A percentile compares a stretch with the other conserved stretches of the same genome.
phyloP scores from a whole-genome alignment of 2,888 invertebrate genomes.

The Bibio marci region DNA sequence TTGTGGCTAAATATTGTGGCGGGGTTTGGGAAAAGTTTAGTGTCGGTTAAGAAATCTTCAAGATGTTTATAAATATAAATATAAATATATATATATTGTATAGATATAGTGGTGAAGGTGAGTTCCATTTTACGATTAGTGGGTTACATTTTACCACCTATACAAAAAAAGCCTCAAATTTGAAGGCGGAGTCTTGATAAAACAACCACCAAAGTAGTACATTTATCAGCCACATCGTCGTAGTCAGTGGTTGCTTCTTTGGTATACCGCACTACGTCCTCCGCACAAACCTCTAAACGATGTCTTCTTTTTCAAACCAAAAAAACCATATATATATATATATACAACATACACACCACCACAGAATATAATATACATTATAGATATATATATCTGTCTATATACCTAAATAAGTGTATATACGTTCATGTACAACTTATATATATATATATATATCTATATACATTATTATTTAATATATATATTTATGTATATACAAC shows the following conservation, averaged over 20 bases:
- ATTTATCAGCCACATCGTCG: constrained; percentile 12
- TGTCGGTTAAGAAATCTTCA: constrained; percentile 4
- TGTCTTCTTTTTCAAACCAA: constrained; percentile 6
- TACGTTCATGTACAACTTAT: too few relatives aligned
- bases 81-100: not conserved
- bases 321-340: not conserved
- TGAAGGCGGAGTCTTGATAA: constrained; percentile 5
- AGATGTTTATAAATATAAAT: not conserved
- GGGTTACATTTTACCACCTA: constrained; percentile 5
- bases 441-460: too few relatives aligned
- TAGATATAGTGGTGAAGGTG: not conserved
- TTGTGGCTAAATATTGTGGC: constrained; percentile 19
- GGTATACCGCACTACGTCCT: constrained; percentile 14
- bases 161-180: constrained; percentile 5
- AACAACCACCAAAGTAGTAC: constrained; percentile 7
- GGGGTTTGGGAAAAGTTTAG: constrained; percentile 1
- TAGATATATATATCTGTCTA: too few relatives aligned
- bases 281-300: constrained; percentile 13
- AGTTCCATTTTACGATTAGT: constrained; percentile 5
- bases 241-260: constrained; percentile 14
- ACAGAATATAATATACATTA: too few relatives aligned
- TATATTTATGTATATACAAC: too few relatives aligned
- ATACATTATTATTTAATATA: too few relatives aligned
- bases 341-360: too few relatives aligned
- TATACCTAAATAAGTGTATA: too few relatives aligned